These are phyloP conservation scores for Trematocara nigrifrons DNA, from an alignment of 2,113 vertebrate genomes.

Conservation along the genomic window DNA sequence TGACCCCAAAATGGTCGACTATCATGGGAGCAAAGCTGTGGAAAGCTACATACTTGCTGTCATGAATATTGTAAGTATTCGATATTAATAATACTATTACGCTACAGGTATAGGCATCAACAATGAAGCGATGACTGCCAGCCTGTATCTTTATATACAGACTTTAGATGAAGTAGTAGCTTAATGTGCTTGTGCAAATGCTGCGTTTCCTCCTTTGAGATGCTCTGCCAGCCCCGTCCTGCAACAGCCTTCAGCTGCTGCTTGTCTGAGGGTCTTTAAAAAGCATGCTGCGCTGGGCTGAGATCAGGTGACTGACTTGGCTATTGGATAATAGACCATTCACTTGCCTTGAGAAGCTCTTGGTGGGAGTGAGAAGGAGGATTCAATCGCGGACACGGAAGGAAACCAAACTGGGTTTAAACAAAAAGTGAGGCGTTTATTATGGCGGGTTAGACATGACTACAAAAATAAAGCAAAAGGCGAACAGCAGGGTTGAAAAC, in stretches of 20 bases:
- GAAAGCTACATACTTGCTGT: constrained; percentile 90
- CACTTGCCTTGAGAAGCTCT: neutral
- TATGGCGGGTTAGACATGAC: fast-evolving
- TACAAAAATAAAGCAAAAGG: neutral
- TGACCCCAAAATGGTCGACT: constrained; percentile 91
- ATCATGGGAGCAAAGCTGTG: constrained; percentile 80
- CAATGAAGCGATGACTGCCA: neutral
- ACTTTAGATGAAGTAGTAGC: neutral
- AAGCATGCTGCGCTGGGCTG: neutral
- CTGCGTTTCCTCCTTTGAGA: neutral
- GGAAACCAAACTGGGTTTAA: neutral
- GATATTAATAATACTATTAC: neutral
- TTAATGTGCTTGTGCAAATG: neutral
- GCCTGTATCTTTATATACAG: neutral
- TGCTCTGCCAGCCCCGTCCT: neutral
- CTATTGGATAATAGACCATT: neutral
- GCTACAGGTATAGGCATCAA: neutral
- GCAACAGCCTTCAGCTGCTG: neutral
- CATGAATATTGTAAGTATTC: constrained; percentile 94
- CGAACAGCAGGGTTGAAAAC: neutral
- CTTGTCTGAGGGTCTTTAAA: neutral
- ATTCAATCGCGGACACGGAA: neutral
- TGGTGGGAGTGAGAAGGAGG: neutral
- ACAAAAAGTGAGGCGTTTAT: neutral
- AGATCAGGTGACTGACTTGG: neutral